These are phyloP conservation scores for Muschampia plurimacula DNA, from an alignment of 2,888 invertebrate genomes.

Conservation along the genomic window DNA sequence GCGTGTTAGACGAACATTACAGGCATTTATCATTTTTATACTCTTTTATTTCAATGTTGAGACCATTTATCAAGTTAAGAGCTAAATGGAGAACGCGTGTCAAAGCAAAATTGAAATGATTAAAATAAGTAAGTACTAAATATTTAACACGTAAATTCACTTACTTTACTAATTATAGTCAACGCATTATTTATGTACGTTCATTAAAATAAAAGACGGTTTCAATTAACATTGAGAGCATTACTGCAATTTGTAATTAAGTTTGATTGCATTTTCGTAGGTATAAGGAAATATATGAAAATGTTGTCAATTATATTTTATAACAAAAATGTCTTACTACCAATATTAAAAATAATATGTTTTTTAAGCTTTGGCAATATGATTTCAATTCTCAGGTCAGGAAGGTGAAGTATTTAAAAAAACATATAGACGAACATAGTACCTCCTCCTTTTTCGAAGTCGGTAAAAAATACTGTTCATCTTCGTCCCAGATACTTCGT, in stretches of 20 bases:
- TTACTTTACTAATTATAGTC: conserved; percentile 11
- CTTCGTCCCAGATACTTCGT: too few relatives aligned
- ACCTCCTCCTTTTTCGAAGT: too few relatives aligned
- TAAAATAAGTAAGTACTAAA: conserved; percentile 17
- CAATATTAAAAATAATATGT: too few relatives aligned
- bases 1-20: conserved; percentile 53
- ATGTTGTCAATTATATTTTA: background rate
- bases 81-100: conserved; percentile 54
- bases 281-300: background rate
- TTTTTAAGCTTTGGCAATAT: too few relatives aligned
- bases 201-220: conserved; percentile 6
- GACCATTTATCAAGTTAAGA: conserved; percentile 60
- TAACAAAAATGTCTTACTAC: too few relatives aligned
- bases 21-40: conserved; percentile 63
- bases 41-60: conserved; percentile 58
- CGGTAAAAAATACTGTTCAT: too few relatives aligned
- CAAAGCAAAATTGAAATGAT: conserved; percentile 26
- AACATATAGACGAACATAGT: too few relatives aligned
- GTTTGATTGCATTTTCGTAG: background rate
- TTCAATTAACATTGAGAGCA: conserved; percentile 4
- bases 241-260: background rate
- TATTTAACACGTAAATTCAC: conserved; percentile 21
- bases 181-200: background rate
- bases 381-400: too few relatives aligned
- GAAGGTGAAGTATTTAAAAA: too few relatives aligned